Evolutionary conservation across 1,140 invertebrate genomes (phyloP), one percentile per base, ranked within the genome.

Genomic region (Cataglyphis hispanica): DNA sequence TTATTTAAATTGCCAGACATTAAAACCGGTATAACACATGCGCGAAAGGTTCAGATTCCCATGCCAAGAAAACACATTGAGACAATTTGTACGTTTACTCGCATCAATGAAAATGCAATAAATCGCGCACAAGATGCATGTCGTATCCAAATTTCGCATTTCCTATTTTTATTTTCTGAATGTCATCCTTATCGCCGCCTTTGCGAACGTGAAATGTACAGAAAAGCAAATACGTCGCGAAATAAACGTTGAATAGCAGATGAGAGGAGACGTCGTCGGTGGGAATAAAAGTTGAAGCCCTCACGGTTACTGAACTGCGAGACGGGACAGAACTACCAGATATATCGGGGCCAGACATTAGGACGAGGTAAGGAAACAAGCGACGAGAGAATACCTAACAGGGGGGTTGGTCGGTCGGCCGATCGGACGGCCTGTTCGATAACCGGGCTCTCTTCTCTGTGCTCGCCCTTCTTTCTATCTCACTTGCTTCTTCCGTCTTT

Each of bases 401-500:
- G 76, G 66, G 77, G 75, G 75, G 46, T 74, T n/a, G 27, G 40
- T 56, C 6, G 66, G 53, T 60, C 19, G 66, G 67, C 34, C 61
- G 60, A 56, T 76, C 61, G 76, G 60, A 37, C 76, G 61, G 66
- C 64, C 66, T 81, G 66, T 74, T 74, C 78, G 78, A 83, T 83
- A 83, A 83, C 78, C 40, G 69, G 67, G 69, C 46, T 50, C 46
- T 72, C 43, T 40, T 25, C 27, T 16, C 46, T 69, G n/a, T 37
- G 37, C 56, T 50, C 80, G 13, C 60, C 11, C 63, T 31, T 50
- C 31, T 46, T 69, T 83, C 70, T 43, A 77, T 84, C 81, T 84
- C 81, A 13, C 81, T 64, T n/a, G 78, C 46, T 84, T 74, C 81
- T 43, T 77, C 72, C 81, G 58, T 77, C 61, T 84, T 84, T 84